These are phyloP conservation scores for Phoeniculus purpureus DNA, from an alignment of 2,797 vertebrate species.

Conservation along the genomic window DNA sequence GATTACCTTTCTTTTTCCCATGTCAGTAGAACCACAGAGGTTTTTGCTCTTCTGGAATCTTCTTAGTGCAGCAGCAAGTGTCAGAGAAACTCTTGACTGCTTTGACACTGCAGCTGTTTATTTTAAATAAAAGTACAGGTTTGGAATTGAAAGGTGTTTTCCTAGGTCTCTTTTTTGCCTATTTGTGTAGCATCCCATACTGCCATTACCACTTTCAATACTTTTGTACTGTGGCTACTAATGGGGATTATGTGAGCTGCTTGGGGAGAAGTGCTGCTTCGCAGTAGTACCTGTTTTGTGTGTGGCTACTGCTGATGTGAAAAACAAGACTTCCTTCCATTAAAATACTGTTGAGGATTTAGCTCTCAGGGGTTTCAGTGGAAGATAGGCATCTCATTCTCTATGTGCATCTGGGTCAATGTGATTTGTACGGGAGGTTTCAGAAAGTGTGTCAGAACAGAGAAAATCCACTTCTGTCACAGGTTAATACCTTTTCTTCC, in stretches of 20 bases:
- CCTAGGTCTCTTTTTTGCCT: background rate
- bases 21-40: background rate
- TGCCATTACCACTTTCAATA: background rate
- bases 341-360: background rate
- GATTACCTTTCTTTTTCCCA: background rate
- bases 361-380: background rate
- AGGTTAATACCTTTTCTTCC: background rate
- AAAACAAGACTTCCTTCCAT: background rate
- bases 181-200: background rate
- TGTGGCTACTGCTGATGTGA: background rate
- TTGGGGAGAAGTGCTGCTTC: background rate
- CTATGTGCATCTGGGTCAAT: background rate
- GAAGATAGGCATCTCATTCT: background rate
- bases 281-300: background rate
- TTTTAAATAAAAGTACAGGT: background rate
- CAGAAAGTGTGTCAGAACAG: background rate
- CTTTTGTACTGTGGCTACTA: background rate
- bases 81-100: background rate
- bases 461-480: background rate
- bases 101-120: background rate
- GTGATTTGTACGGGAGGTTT: background rate
- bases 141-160: background rate
- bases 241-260: background rate
- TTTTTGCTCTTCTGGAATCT: conserved; percentile 12
- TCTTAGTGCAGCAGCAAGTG: background rate